Evolutionary conservation across 2,113 vertebrate species (phyloP).

Genomic region (Tragelaphus buxtoni): DNA sequence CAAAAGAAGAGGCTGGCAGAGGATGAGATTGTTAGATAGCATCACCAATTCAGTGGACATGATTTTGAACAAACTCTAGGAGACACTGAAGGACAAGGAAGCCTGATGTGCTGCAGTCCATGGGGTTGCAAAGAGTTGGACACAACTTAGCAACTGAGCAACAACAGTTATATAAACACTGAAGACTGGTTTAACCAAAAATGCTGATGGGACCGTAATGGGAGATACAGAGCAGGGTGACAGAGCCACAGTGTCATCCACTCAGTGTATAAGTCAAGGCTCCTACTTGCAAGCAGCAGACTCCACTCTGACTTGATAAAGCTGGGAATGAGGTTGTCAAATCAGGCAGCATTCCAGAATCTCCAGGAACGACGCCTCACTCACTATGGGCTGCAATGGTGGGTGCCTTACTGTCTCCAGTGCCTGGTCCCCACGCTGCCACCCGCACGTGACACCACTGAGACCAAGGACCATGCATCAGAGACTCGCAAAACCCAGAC

Average conservation of each 20-base stretch:
- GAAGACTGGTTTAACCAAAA: not conserved
- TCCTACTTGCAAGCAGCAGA: not conserved
- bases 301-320: not conserved
- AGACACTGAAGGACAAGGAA: not conserved
- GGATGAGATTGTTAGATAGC: not conserved
- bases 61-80: not conserved
- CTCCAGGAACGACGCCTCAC: not conserved
- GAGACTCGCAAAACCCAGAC: not conserved
- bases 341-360: not conserved
- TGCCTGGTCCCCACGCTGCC: not conserved
- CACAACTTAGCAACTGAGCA: not conserved
- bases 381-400: accelerated
- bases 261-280: not conserved
- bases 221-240: not conserved
- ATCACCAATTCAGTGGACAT: not conserved
- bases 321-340: not conserved
- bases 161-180: not conserved
- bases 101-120: not conserved
- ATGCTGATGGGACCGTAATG: too few species aligned
- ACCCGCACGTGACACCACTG: not conserved
- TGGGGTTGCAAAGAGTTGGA: not conserved
- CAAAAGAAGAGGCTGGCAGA: not conserved
- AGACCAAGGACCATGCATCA: accelerated
- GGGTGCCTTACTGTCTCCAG: accelerated
- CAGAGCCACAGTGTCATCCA: not conserved